Conservation (phyloP, 1,140 invertebrate species). For the Mycetomoellerius zeteki region DNA sequence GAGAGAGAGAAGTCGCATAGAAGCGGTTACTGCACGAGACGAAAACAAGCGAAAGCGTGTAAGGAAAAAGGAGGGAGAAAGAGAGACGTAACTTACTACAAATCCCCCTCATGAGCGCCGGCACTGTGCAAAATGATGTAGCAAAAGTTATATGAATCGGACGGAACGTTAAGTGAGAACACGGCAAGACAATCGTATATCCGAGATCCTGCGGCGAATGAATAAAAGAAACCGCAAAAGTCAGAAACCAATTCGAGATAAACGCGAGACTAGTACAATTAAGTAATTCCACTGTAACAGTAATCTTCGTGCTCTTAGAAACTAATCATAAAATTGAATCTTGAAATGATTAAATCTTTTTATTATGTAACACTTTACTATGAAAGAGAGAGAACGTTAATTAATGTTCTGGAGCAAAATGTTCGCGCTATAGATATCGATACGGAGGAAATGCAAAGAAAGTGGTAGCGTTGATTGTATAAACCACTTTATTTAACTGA, state of each 20-base stretch:
- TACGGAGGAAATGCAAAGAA: constrained; percentile 6
- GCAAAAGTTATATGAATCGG: constrained; percentile 4
- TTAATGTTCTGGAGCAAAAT: background rate
- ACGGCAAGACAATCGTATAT: background rate
- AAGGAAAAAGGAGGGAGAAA: background rate
- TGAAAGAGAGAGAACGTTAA: constrained; percentile 24
- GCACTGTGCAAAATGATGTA: background rate
- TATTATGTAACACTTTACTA: constrained; percentile 6
- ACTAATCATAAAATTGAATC: constrained; percentile 43
- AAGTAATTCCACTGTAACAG: background rate
- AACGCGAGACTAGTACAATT: constrained; percentile 38
- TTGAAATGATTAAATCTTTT: constrained; percentile 40
- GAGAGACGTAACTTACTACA: background rate
- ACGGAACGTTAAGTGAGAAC: background rate
- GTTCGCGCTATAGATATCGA: background rate
- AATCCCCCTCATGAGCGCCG: background rate
- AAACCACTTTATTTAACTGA: background rate
- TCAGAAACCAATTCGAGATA: constrained; percentile 39
- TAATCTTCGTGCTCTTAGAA: background rate
- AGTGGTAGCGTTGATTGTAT: constrained; percentile 1
- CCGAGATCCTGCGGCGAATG: background rate
- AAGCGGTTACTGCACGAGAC: background rate
- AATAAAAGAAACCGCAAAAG: constrained; percentile 16
- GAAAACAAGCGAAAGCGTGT: constrained; percentile 12
- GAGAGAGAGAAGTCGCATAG: constrained; percentile 14